Conservation (phyloP, 2,797 vertebrate species). For the Chaenodraco wilsoni region DNA sequence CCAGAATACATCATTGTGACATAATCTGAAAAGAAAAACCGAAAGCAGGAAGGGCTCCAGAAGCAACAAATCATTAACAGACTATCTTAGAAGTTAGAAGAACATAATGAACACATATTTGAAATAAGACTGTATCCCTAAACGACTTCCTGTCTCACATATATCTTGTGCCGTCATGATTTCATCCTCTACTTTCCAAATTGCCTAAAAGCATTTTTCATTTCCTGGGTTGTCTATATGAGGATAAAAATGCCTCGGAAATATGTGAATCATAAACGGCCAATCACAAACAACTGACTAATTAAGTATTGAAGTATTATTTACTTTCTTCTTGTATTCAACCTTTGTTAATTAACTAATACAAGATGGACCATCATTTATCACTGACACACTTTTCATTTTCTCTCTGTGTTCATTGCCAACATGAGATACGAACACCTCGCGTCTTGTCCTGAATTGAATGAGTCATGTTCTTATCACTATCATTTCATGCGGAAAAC, state of each 20-base stretch:
- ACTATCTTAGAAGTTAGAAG: neutral
- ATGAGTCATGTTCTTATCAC: conserved; percentile 1
- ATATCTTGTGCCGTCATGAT: conserved; percentile 15
- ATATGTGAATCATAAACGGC: conserved; percentile 11
- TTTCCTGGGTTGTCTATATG: conserved; percentile 8
- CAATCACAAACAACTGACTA: conserved; percentile 7
- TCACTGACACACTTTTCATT: neutral
- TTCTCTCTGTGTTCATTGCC: neutral
- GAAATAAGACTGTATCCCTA: conserved; percentile 1
- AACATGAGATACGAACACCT: neutral
- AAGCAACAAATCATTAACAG: conserved; percentile 27
- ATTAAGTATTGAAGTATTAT: conserved; percentile 9
- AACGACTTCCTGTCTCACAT: conserved; percentile 8
- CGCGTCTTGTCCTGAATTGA: neutral
- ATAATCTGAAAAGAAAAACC: conserved; percentile 56
- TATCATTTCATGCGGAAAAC: neutral
- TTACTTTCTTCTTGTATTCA: neutral
- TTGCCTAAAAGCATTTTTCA: conserved; percentile 38
- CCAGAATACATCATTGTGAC: conserved; percentile 63
- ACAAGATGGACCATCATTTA: neutral
- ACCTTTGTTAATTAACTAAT: neutral
- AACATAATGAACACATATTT: conserved; percentile 5
- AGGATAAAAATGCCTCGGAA: neutral
- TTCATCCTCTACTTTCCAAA: conserved; percentile 8
- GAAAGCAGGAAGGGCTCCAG: conserved; percentile 6